A percentile compares a stretch with the other conserved stretches of the same genome.
These are phyloP conservation scores for Triplophysa tibetana DNA, from an alignment of 2,113 vertebrate species.

Conservation along the genomic window DNA sequence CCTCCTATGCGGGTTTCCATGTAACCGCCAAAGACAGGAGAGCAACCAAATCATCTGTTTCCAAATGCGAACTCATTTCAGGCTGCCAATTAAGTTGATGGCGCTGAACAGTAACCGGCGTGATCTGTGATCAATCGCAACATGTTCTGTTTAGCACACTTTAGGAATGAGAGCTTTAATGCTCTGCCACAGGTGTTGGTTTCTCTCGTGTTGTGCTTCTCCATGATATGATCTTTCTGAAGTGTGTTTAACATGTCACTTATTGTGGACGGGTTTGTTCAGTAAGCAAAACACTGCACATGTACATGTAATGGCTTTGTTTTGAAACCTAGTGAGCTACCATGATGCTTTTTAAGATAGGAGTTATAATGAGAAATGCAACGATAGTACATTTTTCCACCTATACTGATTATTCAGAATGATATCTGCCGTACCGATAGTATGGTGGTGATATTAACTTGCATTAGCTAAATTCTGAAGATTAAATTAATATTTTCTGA, in stretches of 20 bases:
- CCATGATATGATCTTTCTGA: slow-evolving; percentile 39
- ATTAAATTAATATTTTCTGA: too few relatives aligned
- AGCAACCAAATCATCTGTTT: slow-evolving; percentile 57
- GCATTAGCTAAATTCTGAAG: too few relatives aligned
- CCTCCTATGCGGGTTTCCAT: slow-evolving; percentile 50
- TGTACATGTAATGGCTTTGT: neutral
- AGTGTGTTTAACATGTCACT: slow-evolving; percentile 42
- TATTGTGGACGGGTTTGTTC: slow-evolving; percentile 52
- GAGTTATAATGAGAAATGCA: too few relatives aligned
- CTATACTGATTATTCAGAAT: too few relatives aligned
- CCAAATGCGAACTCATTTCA: slow-evolving; percentile 15
- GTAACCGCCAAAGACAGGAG: slow-evolving; percentile 61
- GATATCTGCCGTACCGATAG: too few relatives aligned
- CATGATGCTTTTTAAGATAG: too few relatives aligned
- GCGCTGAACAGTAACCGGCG: slow-evolving; percentile 9
- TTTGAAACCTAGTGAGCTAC: neutral
- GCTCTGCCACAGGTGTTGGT: slow-evolving; percentile 22
- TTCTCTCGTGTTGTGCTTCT: slow-evolving; percentile 49
- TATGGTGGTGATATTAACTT: too few relatives aligned
- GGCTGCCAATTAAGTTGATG: neutral
- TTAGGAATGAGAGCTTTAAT: neutral
- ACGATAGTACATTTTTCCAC: too few relatives aligned
- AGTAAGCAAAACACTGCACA: slow-evolving; percentile 50
- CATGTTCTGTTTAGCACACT: slow-evolving; percentile 10
- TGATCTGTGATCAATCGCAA: slow-evolving; percentile 1